Evolutionary conservation across 2,888 invertebrate species (phyloP).

Genomic region (Ectropis crepuscularia): DNA sequence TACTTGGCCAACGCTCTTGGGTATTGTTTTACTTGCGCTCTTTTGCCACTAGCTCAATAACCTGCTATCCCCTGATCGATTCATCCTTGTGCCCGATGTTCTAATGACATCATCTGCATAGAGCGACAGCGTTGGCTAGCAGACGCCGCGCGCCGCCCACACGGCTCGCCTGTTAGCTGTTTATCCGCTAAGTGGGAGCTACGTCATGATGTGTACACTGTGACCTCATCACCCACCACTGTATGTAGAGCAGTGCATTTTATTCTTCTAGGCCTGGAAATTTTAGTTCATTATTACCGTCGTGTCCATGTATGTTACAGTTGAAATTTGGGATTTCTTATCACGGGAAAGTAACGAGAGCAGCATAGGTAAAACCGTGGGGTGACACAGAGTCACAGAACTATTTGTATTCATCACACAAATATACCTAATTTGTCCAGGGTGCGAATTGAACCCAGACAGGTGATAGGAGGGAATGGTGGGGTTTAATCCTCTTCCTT

Average conservation of each 20-base stretch:
- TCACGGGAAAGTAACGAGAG: too few species aligned
- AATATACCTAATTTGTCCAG: too few species aligned
- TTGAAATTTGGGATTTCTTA: too few species aligned
- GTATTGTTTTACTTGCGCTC: background rate
- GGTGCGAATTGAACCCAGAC: too few species aligned
- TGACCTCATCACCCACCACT: constrained; percentile 1
- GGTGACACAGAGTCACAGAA: too few species aligned
- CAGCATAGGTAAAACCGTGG: too few species aligned
- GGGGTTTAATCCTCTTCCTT: too few species aligned
- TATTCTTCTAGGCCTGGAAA: background rate
- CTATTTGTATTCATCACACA: too few species aligned
- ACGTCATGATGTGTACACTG: constrained; percentile 11
- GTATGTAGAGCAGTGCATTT: background rate
- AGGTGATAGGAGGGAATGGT: too few species aligned
- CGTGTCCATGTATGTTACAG: too few species aligned
- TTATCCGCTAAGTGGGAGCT: constrained; percentile 6
- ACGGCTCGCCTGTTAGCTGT: constrained; percentile 30
- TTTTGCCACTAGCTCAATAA: background rate
- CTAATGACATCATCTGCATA: constrained; percentile 42
- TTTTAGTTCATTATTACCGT: too few species aligned
- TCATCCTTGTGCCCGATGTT: constrained; percentile 41
- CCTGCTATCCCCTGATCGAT: constrained; percentile 16
- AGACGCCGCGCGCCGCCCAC: constrained; percentile 35
- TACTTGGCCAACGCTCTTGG: too few species aligned
- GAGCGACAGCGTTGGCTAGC: constrained; percentile 10